Percentiles rank a stretch among this genome's conserved stretches.
These are phyloP conservation scores for Melanaphis sacchari DNA, from an alignment of 1,140 invertebrate genomes.

Conservation along the genomic window DNA sequence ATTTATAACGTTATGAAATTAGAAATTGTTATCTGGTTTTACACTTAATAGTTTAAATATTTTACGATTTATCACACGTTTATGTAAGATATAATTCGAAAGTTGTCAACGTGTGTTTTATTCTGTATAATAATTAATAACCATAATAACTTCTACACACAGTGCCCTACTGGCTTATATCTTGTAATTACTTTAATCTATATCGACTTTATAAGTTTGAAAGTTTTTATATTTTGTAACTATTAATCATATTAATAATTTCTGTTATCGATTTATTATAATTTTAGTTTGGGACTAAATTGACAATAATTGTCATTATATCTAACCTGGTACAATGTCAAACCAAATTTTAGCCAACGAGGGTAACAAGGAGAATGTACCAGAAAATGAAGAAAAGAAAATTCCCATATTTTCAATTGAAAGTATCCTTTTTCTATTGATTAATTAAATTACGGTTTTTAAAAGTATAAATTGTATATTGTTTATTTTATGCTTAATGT, in stretches of 20 bases:
- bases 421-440: slow-evolving; percentile 40
- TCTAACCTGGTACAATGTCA: neutral
- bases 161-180: too few species aligned
- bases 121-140: too few species aligned
- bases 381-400: slow-evolving; percentile 49
- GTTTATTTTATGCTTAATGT: neutral
- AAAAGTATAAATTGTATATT: neutral
- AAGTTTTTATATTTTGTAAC: too few species aligned
- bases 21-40: neutral
- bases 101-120: slow-evolving; percentile 11
- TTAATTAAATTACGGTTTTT: neutral
- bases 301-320: neutral
- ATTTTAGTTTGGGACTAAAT: neutral
- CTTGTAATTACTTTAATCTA: neutral
- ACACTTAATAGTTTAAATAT: neutral
- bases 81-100: slow-evolving; percentile 9
- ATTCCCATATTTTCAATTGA: slow-evolving; percentile 42
- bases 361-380: slow-evolving; percentile 21
- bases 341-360: neutral
- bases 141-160: neutral
- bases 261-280: neutral
- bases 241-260: neutral
- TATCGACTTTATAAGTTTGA: neutral
- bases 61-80: neutral
- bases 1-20: neutral